Percentiles rank a stretch among this genome's conserved stretches.
These are phyloP conservation scores for Hedychridium roseum DNA, from an alignment of 2,888 invertebrate species.

Conservation along the genomic window DNA sequence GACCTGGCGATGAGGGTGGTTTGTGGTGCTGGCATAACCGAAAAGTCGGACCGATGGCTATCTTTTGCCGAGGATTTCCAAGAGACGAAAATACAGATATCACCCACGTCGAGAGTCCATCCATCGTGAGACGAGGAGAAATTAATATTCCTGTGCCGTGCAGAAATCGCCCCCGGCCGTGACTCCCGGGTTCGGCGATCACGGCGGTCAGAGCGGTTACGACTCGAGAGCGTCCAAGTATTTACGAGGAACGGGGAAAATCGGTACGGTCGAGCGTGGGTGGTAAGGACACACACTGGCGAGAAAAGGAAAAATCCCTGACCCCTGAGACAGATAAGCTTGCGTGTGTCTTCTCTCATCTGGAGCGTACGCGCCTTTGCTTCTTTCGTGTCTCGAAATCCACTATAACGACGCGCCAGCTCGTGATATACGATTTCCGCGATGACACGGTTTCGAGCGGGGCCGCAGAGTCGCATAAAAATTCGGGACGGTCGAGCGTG, in stretches of 20 bases:
- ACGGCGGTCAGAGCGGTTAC: slow-evolving; percentile 7
- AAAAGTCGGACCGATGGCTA: slow-evolving; percentile 51
- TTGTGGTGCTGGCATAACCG: slow-evolving; percentile 43
- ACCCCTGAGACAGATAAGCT: no score
- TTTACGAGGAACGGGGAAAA: slow-evolving; percentile 9
- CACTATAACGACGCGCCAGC: no score
- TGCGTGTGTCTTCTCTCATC: no score
- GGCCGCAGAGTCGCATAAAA: no score
- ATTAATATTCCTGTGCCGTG: slow-evolving; percentile 49
- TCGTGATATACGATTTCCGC: no score
- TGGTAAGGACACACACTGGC: no score
- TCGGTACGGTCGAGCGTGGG: slow-evolving; percentile 3
- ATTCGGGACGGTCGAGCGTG: no score
- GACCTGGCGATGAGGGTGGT: slow-evolving; percentile 32
- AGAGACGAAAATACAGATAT: slow-evolving; percentile 52
- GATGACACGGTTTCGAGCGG: no score
- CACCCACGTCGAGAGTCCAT: slow-evolving; percentile 51
- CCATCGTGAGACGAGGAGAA: slow-evolving; percentile 33
- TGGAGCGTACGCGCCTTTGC: no score
- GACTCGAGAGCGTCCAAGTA: slow-evolving; percentile 23
- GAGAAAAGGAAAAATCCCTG: no score
- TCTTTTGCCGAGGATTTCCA: slow-evolving; percentile 39
- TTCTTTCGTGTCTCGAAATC: no score
- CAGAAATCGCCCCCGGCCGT: slow-evolving; percentile 43
- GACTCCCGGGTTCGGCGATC: slow-evolving; percentile 22